These are phyloP conservation scores for Acipenser ruthenus DNA, from an alignment of 2,797 vertebrate genomes.

Conservation along the genomic window DNA sequence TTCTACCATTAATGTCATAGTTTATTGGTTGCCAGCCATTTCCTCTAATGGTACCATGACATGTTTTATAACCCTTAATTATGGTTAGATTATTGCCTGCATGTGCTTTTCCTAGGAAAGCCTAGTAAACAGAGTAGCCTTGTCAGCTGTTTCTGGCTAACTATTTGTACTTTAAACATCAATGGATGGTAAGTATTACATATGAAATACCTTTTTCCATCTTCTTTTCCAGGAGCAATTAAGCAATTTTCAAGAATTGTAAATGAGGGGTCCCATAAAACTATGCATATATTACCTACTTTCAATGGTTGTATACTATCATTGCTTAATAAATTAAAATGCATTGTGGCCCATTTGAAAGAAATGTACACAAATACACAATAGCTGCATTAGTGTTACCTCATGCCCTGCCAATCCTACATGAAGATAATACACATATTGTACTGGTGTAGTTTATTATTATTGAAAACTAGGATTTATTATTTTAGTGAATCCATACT, in stretches of 20 bases:
- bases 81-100: conserved; percentile 63
- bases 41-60: conserved; percentile 53
- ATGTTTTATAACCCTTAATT: conserved; percentile 76
- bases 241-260: conserved; percentile 35
- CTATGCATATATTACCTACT: too few species aligned
- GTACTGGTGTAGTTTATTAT: too few species aligned
- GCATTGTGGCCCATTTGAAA: too few species aligned
- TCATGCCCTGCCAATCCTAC: too few species aligned
- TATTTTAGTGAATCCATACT: too few species aligned
- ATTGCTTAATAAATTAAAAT: too few species aligned
- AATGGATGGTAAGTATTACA: conserved; percentile 56
- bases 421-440: too few species aligned
- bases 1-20: conserved; percentile 59
- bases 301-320: too few species aligned
- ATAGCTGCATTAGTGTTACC: too few species aligned
- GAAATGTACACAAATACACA: too few species aligned
- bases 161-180: conserved; percentile 49
- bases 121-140: conserved; percentile 43
- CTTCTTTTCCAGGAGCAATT: conserved; percentile 40
- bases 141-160: conserved; percentile 56
- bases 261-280: conserved; percentile 1
- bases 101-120: conserved; percentile 54
- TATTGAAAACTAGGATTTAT: too few species aligned
- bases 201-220: conserved; percentile 41
- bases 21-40: conserved; percentile 64